These are phyloP conservation scores for Chironomus tentans DNA, from an alignment of 2,888 invertebrate genomes.

Conservation along the genomic window DNA sequence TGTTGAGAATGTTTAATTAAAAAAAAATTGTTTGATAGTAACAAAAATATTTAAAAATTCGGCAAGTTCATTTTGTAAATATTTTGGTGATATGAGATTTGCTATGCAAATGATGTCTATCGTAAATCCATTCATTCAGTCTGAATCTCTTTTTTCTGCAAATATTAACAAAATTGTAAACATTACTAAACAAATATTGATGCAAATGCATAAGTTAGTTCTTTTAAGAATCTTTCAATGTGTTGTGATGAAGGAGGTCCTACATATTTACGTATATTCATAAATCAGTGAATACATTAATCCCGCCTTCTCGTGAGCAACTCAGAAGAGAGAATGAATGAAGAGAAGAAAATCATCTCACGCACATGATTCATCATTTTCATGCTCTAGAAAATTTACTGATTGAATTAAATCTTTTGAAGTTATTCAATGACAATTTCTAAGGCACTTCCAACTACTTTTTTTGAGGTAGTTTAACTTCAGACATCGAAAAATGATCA, in stretches of 20 bases:
- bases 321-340: not conserved
- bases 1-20: conserved; percentile 20
- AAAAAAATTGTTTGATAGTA: conserved; percentile 20
- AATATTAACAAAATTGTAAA: too few species aligned
- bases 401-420: not conserved
- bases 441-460: too few species aligned
- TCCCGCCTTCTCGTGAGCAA: not conserved
- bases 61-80: conserved; percentile 18
- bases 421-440: not conserved
- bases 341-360: not conserved
- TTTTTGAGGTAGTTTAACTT: too few species aligned
- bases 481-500: too few species aligned
- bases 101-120: not conserved
- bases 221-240: too few species aligned
- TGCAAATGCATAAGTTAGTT: too few species aligned
- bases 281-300: not conserved
- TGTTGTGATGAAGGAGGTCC: not conserved
- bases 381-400: not conserved
- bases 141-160: too few species aligned
- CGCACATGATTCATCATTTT: not conserved
- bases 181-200: too few species aligned
- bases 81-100: conserved; percentile 21
- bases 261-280: not conserved
- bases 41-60: conserved; percentile 26
- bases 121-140: not conserved